Base-by-base conservation (phyloP, 2,888 invertebrate species). In the Theodoxus fluviatilis region DNA sequence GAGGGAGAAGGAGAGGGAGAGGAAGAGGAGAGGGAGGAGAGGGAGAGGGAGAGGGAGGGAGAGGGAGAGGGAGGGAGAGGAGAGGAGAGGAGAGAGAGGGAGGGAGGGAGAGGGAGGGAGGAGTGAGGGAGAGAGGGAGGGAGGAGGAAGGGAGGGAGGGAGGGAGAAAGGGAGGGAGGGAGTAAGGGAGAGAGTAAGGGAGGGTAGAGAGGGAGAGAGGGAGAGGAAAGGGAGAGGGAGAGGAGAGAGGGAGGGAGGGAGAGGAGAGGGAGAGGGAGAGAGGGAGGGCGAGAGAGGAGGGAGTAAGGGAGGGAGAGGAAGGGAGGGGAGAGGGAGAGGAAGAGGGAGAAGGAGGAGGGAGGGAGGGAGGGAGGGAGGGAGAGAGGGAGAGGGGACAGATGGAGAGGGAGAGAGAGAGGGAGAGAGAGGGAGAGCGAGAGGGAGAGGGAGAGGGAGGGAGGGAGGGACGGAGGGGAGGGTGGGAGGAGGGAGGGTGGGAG, bases 291-390 rank as follows among this genome's bases (percentile, higher is more conserved):
- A 57, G 57, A 57, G 57, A 57, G 25, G 22, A 22, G 57, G 22
- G 57, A 25, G 57, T 18, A 15, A 43, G 43, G 18, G 57, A 25
- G 18, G 22, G 57, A 25, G 57, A 57, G 57, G 22, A 22, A 57
- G 57, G 18, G 43, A 43, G 57, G 74, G 74, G 69, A 72, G 47
- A 35, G 70, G 37, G 76, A 73, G 67, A 76, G 73, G 57, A 72
- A 68, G n/a, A 72, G 76, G 6, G 72, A 73, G 1, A 73, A 76
- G 57, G 76, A 76, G 68, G 76, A 76, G 37, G 70, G 75, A 25
- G 76, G 72, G 31, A 74, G 72, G 49, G 25, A 65, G 43, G 69
- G 69, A 4, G 64, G 73, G n/a, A 65, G 71, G 25, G 73, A 71
- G 28, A 74, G 71, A 47, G 67, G 18, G 12, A n/a, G n/a, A n/a